Evolutionary conservation across 53 echinoderm and acorn worm species (phyloP).

Genomic region (Actinopyga echinites): DNA sequence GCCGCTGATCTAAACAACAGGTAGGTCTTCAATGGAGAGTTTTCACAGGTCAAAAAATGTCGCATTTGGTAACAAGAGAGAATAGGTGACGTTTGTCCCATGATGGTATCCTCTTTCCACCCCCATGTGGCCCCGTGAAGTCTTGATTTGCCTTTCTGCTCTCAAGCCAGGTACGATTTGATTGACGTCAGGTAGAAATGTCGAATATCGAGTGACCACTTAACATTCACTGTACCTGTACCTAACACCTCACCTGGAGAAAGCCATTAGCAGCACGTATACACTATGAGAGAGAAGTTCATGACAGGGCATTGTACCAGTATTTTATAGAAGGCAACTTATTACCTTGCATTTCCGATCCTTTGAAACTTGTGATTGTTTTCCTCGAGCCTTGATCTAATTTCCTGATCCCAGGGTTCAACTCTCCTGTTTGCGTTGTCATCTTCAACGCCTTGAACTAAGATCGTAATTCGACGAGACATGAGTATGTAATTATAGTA

Average conservation of each 20-base stretch:
- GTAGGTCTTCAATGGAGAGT: conserved; percentile 20
- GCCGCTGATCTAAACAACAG: conserved; percentile 7
- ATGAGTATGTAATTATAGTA: background rate
- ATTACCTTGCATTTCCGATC: conserved; percentile 23
- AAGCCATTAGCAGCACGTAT: conserved; percentile 36
- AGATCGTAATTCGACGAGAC: too few relatives aligned
- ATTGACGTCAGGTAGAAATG: conserved; percentile 32
- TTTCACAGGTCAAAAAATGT: conserved; percentile 36
- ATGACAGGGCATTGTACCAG: conserved; percentile 33
- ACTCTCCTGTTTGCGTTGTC: background rate
- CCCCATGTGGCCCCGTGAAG: conserved; percentile 17
- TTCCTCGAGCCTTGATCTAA: conserved; percentile 27
- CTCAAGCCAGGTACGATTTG: conserved; percentile 12
- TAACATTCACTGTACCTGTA: conserved; percentile 19
- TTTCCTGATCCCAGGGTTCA: conserved; percentile 6
- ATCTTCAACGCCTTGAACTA: too few relatives aligned
- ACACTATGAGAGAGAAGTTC: conserved; percentile 16
- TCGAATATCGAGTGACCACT: conserved; percentile 33
- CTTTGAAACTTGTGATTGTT: conserved; percentile 23
- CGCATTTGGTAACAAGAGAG: background rate
- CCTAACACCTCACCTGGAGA: conserved; percentile 33
- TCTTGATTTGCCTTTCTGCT: conserved; percentile 7
- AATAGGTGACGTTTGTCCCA: conserved; percentile 17
- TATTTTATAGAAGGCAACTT: background rate
- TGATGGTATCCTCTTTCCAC: conserved; percentile 11